Evolutionary conservation across 1,140 invertebrate genomes (phyloP).

Genomic region (Drosophila pectinifera): DNA sequence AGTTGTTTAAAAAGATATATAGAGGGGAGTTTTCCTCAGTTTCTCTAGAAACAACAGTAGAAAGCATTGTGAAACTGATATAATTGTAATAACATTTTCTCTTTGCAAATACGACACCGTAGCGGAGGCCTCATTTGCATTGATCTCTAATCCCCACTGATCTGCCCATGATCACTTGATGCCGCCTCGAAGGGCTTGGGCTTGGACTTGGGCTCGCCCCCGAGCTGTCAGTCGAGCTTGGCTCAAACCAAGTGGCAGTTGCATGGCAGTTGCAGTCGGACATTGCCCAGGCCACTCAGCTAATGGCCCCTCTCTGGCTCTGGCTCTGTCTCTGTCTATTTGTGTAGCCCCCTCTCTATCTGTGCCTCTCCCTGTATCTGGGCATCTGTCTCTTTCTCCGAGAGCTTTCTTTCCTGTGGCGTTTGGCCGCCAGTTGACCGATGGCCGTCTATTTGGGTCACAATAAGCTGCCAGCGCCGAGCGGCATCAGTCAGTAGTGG

Average conservation of each 20-base stretch:
- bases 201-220: constrained; percentile 27
- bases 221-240: constrained; percentile 32
- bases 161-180: constrained; percentile 46
- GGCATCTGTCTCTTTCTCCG: constrained; percentile 6
- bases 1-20: not conserved
- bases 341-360: not conserved
- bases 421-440: constrained; percentile 58
- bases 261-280: constrained; percentile 16
- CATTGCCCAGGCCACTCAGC: constrained; percentile 40
- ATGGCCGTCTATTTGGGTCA: constrained; percentile 68
- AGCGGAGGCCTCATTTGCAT: constrained; percentile 17
- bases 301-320: constrained; percentile 61
- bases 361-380: not conserved
- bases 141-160: constrained; percentile 27
- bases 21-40: no score
- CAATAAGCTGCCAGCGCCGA: constrained; percentile 37
- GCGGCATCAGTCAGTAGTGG: constrained; percentile 32
- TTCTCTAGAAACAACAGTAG: not conserved
- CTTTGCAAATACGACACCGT: constrained; percentile 16
- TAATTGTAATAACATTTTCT: not conserved
- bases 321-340: constrained; percentile 37
- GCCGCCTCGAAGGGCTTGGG: constrained; percentile 41
- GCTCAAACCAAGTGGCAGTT: constrained; percentile 14
- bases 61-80: not conserved
- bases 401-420: constrained; percentile 62